Conservation (phyloP, 2,888 invertebrate genomes). For the Chrysina gloriosa region DNA sequence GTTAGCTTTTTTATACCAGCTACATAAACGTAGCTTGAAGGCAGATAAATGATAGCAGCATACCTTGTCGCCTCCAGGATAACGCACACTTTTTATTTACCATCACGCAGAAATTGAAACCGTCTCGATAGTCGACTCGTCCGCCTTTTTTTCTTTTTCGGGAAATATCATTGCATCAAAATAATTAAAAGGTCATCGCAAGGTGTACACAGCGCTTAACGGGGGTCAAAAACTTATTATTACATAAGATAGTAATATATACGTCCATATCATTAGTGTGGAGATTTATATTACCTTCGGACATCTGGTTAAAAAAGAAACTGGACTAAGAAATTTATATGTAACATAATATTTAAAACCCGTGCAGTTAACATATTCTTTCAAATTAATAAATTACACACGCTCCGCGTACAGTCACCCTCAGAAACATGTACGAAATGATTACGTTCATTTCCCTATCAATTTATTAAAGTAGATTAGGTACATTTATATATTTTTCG, state of each 20-base stretch:
- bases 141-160: conserved; percentile 9
- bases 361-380: neutral
- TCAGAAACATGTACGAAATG: neutral
- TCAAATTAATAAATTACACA: neutral
- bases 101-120: neutral
- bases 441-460: too few relatives aligned
- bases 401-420: neutral
- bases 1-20: too few relatives aligned
- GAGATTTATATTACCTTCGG: conserved; percentile 10
- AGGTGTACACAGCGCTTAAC: neutral
- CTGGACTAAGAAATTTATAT: neutral
- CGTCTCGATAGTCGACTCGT: neutral
- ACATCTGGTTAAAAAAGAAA: neutral
- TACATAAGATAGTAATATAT: conserved; percentile 7
- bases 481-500: too few relatives aligned
- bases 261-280: neutral
- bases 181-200: conserved; percentile 23
- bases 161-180: conserved; percentile 9
- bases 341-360: conserved; percentile 1
- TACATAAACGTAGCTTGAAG: too few relatives aligned
- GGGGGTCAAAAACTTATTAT: conserved; percentile 18
- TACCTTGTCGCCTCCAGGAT: neutral
- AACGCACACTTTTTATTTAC: conserved; percentile 17
- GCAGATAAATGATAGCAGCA: conserved; percentile 1
- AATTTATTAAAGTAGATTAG: too few relatives aligned